Percentiles rank a stretch among this genome's conserved stretches.
Conservation (phyloP, 2,888 invertebrate genomes). For the Diloba caeruleocephala region DNA sequence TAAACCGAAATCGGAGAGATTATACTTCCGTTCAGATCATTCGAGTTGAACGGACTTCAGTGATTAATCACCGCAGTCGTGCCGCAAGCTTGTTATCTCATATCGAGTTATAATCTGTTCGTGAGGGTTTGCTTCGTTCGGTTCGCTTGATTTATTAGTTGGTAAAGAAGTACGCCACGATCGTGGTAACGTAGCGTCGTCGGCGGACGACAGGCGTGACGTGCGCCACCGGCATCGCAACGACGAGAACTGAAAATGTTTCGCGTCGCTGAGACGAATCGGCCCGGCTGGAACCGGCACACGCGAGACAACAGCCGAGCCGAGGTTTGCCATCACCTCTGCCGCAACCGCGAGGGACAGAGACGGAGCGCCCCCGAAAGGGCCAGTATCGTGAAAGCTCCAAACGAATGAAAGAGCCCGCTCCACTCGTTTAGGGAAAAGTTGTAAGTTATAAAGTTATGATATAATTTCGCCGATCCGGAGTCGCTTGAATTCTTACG, state of each 20-base stretch:
- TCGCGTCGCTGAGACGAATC: slow-evolving; percentile 56
- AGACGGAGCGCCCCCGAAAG: slow-evolving; percentile 66
- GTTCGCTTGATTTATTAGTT: slow-evolving; percentile 82
- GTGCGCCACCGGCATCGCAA: slow-evolving; percentile 82
- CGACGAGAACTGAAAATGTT: slow-evolving; percentile 77
- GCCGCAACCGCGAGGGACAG: slow-evolving; percentile 68
- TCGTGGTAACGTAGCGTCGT: slow-evolving; percentile 71
- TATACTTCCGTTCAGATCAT: slow-evolving; percentile 73
- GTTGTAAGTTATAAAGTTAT: slow-evolving; percentile 88
- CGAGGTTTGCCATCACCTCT: slow-evolving; percentile 64
- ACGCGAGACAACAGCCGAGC: slow-evolving; percentile 67
- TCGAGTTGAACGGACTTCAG: slow-evolving; percentile 70
- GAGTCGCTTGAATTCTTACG: slow-evolving; percentile 74
- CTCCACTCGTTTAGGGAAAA: slow-evolving; percentile 80
- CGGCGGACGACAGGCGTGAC: slow-evolving; percentile 68
- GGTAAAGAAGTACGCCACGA: slow-evolving; percentile 78
- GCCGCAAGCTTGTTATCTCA: slow-evolving; percentile 79
- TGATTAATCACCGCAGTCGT: slow-evolving; percentile 79
- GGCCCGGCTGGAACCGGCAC: slow-evolving; percentile 70
- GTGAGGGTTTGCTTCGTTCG: slow-evolving; percentile 78
- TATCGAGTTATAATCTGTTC: slow-evolving; percentile 82
- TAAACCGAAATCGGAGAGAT: slow-evolving; percentile 75
- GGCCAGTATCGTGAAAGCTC: slow-evolving; percentile 65
- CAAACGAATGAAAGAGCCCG: slow-evolving; percentile 76
- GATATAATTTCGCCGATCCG: slow-evolving; percentile 84